Percentiles rank a stretch among this genome's conserved stretches.
Evolutionary conservation across 2,797 vertebrate species (phyloP).

Genomic region (Spinibarbus caldwelli): DNA sequence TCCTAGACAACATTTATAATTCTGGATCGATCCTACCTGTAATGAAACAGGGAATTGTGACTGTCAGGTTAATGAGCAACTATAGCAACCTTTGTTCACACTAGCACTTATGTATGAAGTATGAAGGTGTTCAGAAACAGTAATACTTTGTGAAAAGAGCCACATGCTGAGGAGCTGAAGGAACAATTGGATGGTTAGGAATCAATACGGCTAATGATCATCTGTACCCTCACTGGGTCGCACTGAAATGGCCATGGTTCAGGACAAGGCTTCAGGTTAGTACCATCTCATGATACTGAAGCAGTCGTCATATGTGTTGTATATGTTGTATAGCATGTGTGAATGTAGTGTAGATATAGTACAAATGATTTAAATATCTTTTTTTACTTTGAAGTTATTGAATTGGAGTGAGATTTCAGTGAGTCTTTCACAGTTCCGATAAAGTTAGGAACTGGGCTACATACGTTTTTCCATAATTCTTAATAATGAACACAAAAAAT

Average conservation of each 20-base stretch:
- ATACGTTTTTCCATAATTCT: neutral
- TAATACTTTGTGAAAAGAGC: slow-evolving; percentile 51
- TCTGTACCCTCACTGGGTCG: slow-evolving; percentile 45
- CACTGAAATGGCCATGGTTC: slow-evolving; percentile 79
- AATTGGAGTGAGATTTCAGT: neutral
- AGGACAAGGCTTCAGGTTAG: slow-evolving; percentile 80
- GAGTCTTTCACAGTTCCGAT: neutral
- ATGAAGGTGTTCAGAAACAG: slow-evolving; percentile 55
- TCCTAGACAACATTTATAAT: slow-evolving; percentile 37
- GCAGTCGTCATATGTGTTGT: neutral
- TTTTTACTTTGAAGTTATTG: neutral
- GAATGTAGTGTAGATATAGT: neutral
- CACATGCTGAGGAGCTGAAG: slow-evolving; percentile 39
- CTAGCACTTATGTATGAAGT: slow-evolving; percentile 67
- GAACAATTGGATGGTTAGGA: slow-evolving; percentile 33
- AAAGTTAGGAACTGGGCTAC: neutral
- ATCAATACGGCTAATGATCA: slow-evolving; percentile 55
- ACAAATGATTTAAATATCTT: neutral
- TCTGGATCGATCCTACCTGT: slow-evolving; percentile 64
- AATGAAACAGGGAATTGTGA: slow-evolving; percentile 67
- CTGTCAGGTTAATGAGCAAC: slow-evolving; percentile 80
- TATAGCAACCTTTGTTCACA: slow-evolving; percentile 78
- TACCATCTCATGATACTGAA: slow-evolving; percentile 43
- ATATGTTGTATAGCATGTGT: no score
- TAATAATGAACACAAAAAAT: neutral